Conservation (phyloP, 2,888 invertebrate genomes). For the Acleris literana region DNA sequence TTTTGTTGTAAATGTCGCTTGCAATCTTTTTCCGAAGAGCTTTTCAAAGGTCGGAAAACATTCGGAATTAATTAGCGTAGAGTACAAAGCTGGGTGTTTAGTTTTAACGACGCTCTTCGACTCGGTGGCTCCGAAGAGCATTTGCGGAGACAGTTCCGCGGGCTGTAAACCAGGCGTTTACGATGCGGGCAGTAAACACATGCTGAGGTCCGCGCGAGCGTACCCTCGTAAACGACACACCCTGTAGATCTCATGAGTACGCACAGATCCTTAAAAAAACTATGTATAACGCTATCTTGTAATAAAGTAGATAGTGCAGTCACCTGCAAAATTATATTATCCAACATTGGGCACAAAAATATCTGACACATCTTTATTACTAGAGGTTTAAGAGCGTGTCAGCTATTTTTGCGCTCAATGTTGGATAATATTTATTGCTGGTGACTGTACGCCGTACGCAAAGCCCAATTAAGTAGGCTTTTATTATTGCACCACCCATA, state of each 20-base stretch:
- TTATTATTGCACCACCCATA: no score
- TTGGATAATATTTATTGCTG: no score
- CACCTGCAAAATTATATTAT: no score
- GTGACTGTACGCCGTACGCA: no score
- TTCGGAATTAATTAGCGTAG: conserved; percentile 63
- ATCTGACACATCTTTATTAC: no score
- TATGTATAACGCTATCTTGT: conserved; percentile 5
- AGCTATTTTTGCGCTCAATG: no score
- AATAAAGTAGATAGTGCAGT: not conserved
- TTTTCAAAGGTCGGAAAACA: not conserved
- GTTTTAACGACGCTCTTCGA: conserved; percentile 64
- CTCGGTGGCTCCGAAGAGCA: conserved; percentile 26
- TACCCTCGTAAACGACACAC: conserved; percentile 65
- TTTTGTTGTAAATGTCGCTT: not conserved
- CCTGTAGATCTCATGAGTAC: conserved; percentile 42
- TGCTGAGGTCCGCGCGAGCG: conserved; percentile 58
- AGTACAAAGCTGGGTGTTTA: conserved; percentile 49
- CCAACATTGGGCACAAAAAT: no score
- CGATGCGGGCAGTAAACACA: conserved; percentile 61
- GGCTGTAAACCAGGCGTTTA: conserved; percentile 64
- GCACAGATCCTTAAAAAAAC: conserved; percentile 38
- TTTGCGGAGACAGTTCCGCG: conserved; percentile 40
- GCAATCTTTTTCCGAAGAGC: not conserved
- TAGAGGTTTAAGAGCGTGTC: no score
- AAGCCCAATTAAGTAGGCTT: no score